Evolutionary conservation across 2,888 invertebrate genomes (phyloP).

Genomic region (Bombylius discolor): DNA sequence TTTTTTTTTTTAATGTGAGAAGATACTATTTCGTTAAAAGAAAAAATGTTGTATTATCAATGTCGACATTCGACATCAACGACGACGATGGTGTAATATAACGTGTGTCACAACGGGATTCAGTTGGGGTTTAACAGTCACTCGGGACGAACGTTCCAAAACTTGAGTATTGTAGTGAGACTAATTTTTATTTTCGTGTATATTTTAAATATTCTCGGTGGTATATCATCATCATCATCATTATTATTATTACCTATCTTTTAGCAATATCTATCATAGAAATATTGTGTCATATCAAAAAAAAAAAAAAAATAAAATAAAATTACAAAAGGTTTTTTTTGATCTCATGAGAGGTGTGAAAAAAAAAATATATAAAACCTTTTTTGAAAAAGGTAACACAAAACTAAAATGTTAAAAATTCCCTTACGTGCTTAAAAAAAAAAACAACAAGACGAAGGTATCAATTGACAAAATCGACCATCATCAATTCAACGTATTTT

Average conservation of each 20-base stretch:
- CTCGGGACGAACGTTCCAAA: conserved; percentile 34
- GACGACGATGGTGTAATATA: conserved; percentile 14
- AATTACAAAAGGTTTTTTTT: neutral
- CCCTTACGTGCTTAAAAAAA: neutral
- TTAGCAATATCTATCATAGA: too few relatives aligned
- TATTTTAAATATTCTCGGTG: too few relatives aligned
- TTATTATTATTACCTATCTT: too few relatives aligned
- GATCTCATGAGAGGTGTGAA: neutral
- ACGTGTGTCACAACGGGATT: conserved; percentile 32
- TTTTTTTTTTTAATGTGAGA: too few relatives aligned
- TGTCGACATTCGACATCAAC: neutral
- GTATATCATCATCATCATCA: too few relatives aligned
- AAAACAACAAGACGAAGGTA: neutral
- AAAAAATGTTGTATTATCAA: neutral
- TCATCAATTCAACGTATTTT: too few relatives aligned
- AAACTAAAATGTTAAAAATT: neutral
- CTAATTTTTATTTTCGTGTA: too few relatives aligned
- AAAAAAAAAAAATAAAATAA: neutral
- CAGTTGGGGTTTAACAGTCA: conserved; percentile 41
- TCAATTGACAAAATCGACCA: too few relatives aligned
- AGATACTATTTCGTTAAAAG: too few relatives aligned
- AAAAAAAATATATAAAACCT: neutral
- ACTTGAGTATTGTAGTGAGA: too few relatives aligned
- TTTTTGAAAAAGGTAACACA: neutral
- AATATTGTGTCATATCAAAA: neutral